phyloP scores from a whole-genome alignment of 1,140 invertebrate species.

The Dendrolimus punctatus region DNA sequence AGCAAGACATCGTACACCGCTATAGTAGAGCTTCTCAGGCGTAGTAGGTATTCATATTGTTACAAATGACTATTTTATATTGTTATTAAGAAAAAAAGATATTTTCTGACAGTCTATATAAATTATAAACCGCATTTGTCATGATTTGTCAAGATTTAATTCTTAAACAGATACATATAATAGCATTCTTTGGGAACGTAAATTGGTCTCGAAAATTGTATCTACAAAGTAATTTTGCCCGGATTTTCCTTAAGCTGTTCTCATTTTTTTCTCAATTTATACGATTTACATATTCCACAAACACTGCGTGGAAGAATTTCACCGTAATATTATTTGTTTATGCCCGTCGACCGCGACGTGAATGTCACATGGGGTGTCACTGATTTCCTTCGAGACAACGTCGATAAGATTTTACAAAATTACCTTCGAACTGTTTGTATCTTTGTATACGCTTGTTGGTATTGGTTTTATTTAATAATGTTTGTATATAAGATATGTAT shows the following conservation, averaged over 20 bases:
- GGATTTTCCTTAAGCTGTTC: no score
- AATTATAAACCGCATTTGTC: neutral
- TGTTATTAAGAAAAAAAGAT: no score
- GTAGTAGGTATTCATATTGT: no score
- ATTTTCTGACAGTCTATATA: neutral
- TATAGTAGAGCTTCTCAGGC: no score
- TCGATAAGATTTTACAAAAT: conserved; percentile 17
- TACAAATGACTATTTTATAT: no score
- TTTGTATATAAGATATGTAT: conserved; percentile 2
- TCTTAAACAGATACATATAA: neutral
- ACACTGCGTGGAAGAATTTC: conserved; percentile 4
- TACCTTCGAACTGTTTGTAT: conserved; percentile 13
- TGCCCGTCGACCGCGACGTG: conserved; percentile 4
- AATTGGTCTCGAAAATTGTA: no score
- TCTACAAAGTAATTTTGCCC: no score
- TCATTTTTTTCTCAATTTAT: no score
- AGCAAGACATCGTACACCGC: no score
- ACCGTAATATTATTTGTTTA: conserved; percentile 10
- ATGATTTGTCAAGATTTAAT: conserved; percentile 2
- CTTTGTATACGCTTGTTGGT: conserved; percentile 1
- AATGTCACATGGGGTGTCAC: conserved; percentile 5
- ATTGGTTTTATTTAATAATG: conserved; percentile 7
- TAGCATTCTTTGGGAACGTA: neutral
- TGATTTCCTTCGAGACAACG: conserved; percentile 14
- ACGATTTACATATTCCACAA: no score